Evolutionary conservation across 2,113 vertebrate species (phyloP).

Genomic region (Acrocephalus arundinaceus): DNA sequence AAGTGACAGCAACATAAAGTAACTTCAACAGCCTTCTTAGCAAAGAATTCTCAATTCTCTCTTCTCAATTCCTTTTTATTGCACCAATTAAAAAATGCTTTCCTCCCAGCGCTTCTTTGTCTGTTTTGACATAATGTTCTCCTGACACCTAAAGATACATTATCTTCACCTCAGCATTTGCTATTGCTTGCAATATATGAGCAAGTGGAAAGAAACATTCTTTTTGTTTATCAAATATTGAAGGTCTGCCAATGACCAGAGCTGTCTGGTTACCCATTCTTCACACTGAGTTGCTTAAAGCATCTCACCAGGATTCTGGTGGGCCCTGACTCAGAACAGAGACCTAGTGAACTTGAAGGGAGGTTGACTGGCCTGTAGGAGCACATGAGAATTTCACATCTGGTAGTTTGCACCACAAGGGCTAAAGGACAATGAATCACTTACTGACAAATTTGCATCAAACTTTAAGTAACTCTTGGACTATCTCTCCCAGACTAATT

Average conservation of each 20-base stretch:
- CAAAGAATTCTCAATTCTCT: not conserved
- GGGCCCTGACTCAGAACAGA: not conserved
- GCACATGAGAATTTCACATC: not conserved
- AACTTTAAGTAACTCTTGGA: not conserved
- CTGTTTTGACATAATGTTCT: not conserved
- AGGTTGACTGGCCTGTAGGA: not conserved
- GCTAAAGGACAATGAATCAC: not conserved
- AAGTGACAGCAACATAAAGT: not conserved
- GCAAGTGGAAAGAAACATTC: not conserved
- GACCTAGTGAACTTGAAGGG: not conserved
- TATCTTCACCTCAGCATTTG: not conserved
- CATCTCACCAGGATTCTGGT: not conserved
- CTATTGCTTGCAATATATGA: not conserved
- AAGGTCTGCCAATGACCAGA: not conserved
- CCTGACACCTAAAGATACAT: not conserved
- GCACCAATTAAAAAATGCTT: not conserved
- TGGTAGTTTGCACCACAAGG: not conserved
- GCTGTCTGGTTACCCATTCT: not conserved
- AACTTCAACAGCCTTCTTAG: not conserved
- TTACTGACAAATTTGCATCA: not conserved
- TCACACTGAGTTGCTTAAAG: not conserved
- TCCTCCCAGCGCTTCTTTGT: rapidly evolving
- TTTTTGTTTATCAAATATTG: not conserved
- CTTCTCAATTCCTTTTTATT: not conserved
- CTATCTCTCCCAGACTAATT: not conserved